Base-by-base conservation (phyloP, 2,888 invertebrate genomes). In the Oligia fasciuncula region DNA sequence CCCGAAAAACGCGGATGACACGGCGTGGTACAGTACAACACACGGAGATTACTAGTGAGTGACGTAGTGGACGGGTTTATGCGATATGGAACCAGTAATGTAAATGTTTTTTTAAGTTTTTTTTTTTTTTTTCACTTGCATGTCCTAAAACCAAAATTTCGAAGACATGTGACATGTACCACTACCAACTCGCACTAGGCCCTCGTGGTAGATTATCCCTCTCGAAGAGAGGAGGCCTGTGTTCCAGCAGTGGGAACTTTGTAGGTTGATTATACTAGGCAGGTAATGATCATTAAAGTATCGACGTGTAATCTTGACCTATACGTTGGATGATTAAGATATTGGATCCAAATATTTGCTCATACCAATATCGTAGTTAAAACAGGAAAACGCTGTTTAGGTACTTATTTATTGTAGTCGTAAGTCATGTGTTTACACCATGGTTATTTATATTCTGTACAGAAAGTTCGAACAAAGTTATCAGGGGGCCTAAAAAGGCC, bases 1-100 rank as follows among this genome's bases (percentile, higher is more conserved):
- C 91, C 88, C 83, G 88, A 91, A 89, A 75, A 88, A 85, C 73
- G 91, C 81, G 93, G 90, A 79, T 93, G 94, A 91, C 91, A 94
- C 94, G 54, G 94, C 91, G 77, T 94, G 94, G 94, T 94, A 94
- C 94, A 89, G 94, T 94, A 94, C 94, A 88, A 89, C 77, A 81
- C 68, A 23, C 49, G 66, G 77, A 69, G 80, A 86, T 85, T 85
- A 86, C 77, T 49, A 43, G 84, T 91, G 91, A 43, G 84, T 91
- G 91, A 90, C 90, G 91, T 72, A 66, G 23, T n/a, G 71, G 73
- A 83, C 35, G 79, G 73, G 79, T 0, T 54, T 72, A 87, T 89
- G 90, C 84, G 43, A 62, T 5, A 90, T 11, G 6, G 74, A 71
- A 65, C 51, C 89, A 90, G 76, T 63, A 81, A 74, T 40, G 6